These are phyloP conservation scores for Scaptomyza caliginosa DNA, from an alignment of 2,888 invertebrate genomes.

Conservation along the genomic window DNA sequence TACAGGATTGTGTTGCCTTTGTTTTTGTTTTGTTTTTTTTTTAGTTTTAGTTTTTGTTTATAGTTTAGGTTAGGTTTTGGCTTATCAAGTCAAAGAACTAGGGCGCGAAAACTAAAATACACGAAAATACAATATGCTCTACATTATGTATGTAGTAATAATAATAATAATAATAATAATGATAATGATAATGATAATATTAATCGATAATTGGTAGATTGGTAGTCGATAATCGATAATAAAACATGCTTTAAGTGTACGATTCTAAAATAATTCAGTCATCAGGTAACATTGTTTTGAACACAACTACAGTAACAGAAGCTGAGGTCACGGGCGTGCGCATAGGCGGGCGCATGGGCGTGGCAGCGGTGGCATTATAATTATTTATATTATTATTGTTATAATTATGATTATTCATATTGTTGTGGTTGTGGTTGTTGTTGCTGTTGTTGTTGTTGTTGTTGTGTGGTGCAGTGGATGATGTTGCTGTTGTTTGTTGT, in stretches of 20 bases:
- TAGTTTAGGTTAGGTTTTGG: conserved; percentile 27
- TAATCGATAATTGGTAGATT: conserved; percentile 25
- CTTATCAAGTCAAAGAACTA: conserved; percentile 42
- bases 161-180: conserved; percentile 52
- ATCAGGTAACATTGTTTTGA: conserved; percentile 85
- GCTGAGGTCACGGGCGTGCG: conserved; percentile 75
- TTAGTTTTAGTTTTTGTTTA: no score
- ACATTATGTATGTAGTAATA: conserved; percentile 63
- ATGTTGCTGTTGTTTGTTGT: conserved; percentile 32
- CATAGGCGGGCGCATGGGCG: conserved; percentile 56
- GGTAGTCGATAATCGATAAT: conserved; percentile 57
- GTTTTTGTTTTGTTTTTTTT: conserved; percentile 1
- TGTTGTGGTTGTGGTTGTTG: conserved; percentile 25
- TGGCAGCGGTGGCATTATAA: conserved; percentile 52
- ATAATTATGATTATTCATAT: conserved; percentile 28
- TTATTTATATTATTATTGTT: conserved; percentile 54
- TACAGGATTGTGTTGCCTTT: conserved; percentile 1
- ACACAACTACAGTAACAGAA: conserved; percentile 85
- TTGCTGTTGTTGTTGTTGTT: conserved; percentile 31
- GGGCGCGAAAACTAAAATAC: conserved; percentile 51
- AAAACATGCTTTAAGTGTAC: conserved; percentile 76
- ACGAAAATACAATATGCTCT: conserved; percentile 39
- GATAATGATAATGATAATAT: conserved; percentile 30
- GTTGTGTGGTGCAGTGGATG: conserved; percentile 43
- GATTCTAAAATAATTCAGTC: conserved; percentile 83